These are phyloP conservation scores for Acanthosepion esculentum DNA, from an alignment of 2,888 invertebrate species.

Conservation along the genomic window DNA sequence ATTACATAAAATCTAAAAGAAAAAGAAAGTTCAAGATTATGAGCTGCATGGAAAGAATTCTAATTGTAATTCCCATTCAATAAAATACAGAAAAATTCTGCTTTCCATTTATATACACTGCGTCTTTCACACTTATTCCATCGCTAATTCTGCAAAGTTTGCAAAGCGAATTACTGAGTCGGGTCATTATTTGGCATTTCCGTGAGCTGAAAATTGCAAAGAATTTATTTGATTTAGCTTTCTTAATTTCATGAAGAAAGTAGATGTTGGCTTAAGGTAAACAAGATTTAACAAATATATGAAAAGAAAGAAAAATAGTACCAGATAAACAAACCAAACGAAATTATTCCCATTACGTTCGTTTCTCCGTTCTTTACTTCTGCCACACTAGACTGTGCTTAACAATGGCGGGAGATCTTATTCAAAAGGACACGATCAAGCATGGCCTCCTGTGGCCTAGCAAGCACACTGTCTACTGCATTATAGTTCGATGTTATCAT, in stretches of 20 bases:
- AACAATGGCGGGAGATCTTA: background rate
- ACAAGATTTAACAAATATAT: background rate
- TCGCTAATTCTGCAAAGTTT: too few species aligned
- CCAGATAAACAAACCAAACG: background rate
- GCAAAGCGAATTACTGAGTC: background rate
- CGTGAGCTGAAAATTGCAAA: background rate
- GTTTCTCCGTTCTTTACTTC: background rate
- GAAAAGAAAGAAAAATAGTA: background rate
- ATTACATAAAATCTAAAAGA: too few species aligned
- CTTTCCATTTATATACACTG: too few species aligned
- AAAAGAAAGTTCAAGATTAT: too few species aligned
- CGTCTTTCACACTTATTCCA: too few species aligned
- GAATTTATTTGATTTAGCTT: background rate
- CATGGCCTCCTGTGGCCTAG: background rate
- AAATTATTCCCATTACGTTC: background rate
- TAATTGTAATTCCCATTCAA: too few species aligned
- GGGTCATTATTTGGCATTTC: background rate
- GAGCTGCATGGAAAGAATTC: too few species aligned
- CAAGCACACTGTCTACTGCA: background rate
- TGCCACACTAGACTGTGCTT: background rate
- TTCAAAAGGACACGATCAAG: background rate
- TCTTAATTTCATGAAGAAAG: background rate
- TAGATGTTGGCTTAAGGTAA: background rate
- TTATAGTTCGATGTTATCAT: background rate
- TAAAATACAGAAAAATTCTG: too few species aligned